A percentile compares a stretch with the other conserved stretches of the same genome.
These are phyloP conservation scores for Maccullochella peelii DNA, from an alignment of 2,113 vertebrate species.

Conservation along the genomic window DNA sequence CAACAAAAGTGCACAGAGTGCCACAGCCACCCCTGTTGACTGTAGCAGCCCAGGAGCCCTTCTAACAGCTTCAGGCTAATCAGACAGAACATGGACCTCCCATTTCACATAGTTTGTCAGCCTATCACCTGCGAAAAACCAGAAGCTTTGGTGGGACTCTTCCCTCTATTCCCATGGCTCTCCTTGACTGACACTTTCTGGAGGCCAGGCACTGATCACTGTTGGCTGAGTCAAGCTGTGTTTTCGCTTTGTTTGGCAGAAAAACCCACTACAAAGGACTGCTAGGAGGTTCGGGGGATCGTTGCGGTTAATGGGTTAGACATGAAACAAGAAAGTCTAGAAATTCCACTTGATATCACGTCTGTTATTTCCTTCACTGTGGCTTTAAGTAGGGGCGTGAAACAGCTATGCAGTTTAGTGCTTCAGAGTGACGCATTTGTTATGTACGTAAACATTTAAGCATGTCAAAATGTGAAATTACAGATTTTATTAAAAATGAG, in stretches of 20 bases:
- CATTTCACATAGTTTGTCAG: constrained; percentile 31
- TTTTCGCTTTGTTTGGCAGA: constrained; percentile 32
- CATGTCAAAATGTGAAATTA: neutral
- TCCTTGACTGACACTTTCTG: constrained; percentile 36
- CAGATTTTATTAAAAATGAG: neutral
- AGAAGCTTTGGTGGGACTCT: constrained; percentile 14
- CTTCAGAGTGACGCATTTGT: neutral
- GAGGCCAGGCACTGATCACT: constrained; percentile 24
- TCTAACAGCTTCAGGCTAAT: constrained; percentile 37
- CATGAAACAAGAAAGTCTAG: constrained; percentile 4
- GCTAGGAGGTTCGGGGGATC: neutral
- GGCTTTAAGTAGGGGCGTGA: neutral
- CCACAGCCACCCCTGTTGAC: neutral
- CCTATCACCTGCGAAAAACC: constrained; percentile 44
- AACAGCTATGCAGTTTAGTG: neutral
- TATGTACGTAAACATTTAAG: neutral
- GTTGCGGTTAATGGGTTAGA: constrained; percentile 23
- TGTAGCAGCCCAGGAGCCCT: neutral
- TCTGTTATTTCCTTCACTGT: neutral
- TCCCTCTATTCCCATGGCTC: constrained; percentile 35
- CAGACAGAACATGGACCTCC: constrained; percentile 32
- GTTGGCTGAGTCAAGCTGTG: constrained; percentile 36
- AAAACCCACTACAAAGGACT: constrained; percentile 23
- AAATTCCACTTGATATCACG: neutral
- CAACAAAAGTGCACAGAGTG: neutral